phyloP scores from a whole-genome alignment of 2,113 vertebrate genomes.

The Erythrocercus mccallii region DNA sequence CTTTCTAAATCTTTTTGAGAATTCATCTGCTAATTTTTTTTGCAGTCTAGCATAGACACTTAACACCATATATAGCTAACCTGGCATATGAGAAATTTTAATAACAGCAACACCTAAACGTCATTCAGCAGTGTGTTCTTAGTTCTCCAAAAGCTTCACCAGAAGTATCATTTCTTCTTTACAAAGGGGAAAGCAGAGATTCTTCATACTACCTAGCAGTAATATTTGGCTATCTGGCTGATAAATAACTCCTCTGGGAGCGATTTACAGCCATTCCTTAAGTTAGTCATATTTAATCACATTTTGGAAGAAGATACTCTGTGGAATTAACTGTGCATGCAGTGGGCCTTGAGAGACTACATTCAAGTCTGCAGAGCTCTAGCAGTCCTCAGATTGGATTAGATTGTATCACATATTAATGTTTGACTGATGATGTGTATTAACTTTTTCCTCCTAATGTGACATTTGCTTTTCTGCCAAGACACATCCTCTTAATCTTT shows the following conservation, averaged over 20 bases:
- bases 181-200: not conserved
- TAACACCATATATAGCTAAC: not conserved
- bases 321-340: not conserved
- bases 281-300: not conserved
- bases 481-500: not conserved
- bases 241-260: not conserved
- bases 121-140: not conserved
- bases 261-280: not conserved
- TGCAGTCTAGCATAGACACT: not conserved
- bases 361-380: not conserved
- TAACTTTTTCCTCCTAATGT: not conserved
- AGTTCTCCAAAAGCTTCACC: not conserved
- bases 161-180: not conserved
- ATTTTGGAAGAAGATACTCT: not conserved
- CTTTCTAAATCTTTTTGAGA: not conserved
- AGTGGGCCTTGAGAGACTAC: not conserved
- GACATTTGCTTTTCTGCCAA: not conserved
- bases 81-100: not conserved
- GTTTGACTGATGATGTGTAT: not conserved
- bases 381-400: not conserved
- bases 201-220: not conserved
- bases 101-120: not conserved
- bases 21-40: not conserved
- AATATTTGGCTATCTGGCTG: not conserved
- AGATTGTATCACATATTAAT: not conserved